Base-by-base conservation (phyloP, 2,888 invertebrate genomes). In the Mimas tiliae region DNA sequence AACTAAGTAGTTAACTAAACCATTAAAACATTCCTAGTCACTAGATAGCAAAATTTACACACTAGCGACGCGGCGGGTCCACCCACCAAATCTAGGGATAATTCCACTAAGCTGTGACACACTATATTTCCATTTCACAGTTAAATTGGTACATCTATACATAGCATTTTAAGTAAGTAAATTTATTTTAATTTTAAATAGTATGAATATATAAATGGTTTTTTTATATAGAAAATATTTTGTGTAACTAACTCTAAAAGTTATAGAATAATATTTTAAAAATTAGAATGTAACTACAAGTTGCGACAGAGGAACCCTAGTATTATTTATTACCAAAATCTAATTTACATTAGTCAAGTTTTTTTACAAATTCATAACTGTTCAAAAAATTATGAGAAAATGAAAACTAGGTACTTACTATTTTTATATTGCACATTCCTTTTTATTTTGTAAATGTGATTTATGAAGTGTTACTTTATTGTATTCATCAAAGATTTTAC, bases 401-500 rank as follows among this genome's bases (percentile, higher is more conserved):
- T 42, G 12, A 42, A 27, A 4, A 27, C 27, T 38, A 58, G 11
- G n/a, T n/a, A n/a, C n/a, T 55, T 42, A 58, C 12, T 58, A 58
- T 58, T 58, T 58, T 38, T 58, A 12, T 58, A 58, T 58, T 42
- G 38, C 58, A 19, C 58, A 58, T 42, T 42, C 42, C 38, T 50
- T 50, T 9, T 42, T 19, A 42, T 42, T 34, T 19, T 12, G 19
- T 58, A 12, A 21, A 42, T 19, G 7, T 11, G 4, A 38, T 42
- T 58, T 42, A 58, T 12, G 42, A 21, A 11, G 11, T 12, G 7
- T 19, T 58, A 16, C 16, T 58, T 58, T 55, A 55, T 55, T 55
- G 38, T 38, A 16, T 16, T 34, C 9, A 38, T 19, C 42, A 58
- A 58, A 58, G 58, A 42, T 42, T 58, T 42, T 58, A 58, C 12